These are phyloP conservation scores for Theonella swinhoei DNA, from an alignment of 37 sponge, comb jelly and placozoan genomes.

Conservation along the genomic window DNA sequence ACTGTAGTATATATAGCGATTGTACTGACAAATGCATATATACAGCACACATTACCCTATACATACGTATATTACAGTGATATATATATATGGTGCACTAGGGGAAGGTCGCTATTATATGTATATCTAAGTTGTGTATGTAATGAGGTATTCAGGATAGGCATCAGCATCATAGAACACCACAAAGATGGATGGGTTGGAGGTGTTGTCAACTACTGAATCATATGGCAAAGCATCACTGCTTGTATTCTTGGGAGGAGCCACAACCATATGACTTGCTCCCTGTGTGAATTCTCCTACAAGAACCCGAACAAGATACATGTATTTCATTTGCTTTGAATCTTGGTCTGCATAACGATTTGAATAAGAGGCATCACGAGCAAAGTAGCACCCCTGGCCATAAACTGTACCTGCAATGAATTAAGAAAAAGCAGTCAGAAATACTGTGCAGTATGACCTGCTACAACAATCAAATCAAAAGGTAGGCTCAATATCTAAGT, in stretches of 20 bases:
- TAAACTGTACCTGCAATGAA: conserved; percentile 9
- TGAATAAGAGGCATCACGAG: conserved; percentile 65
- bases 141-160: conserved; percentile 73
- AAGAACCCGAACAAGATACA: conserved; percentile 53
- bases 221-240: conserved; percentile 20
- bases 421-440: no score
- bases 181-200: conserved; percentile 65
- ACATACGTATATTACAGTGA: background rate
- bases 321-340: conserved; percentile 52
- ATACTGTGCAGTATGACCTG: no score
- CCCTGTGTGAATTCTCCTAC: conserved; percentile 60
- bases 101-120: background rate
- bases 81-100: background rate
- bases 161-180: conserved; percentile 60
- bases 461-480: no score
- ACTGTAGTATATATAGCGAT: no score
- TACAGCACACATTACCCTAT: background rate
- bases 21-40: background rate
- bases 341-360: conserved; percentile 52
- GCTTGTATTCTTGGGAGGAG: conserved; percentile 51
- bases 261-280: conserved; percentile 8
- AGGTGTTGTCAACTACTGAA: conserved; percentile 48
- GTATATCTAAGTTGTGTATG: conserved; percentile 17
- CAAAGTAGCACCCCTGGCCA: conserved; percentile 63
- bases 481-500: no score